Percentiles rank a stretch among this genome's conserved stretches.
These are phyloP conservation scores for Larimichthys polyactis DNA, from an alignment of 2,113 vertebrate species.

Conservation along the genomic window DNA sequence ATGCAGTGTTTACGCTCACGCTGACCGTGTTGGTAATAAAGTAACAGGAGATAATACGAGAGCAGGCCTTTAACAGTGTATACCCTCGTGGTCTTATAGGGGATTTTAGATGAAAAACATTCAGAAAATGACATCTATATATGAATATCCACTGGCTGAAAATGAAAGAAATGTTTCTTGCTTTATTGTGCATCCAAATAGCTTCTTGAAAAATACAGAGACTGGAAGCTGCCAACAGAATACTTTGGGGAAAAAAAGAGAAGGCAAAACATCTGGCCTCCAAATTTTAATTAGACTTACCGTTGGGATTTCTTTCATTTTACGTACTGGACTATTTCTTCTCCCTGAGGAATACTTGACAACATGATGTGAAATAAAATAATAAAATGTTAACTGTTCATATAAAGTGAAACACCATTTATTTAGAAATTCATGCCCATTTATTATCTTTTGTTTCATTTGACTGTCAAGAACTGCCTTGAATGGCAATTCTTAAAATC, in stretches of 20 bases:
- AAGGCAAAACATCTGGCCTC: constrained; percentile 85
- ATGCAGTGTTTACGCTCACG: constrained; percentile 6
- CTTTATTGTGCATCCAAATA: constrained; percentile 85
- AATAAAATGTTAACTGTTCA: constrained; percentile 37
- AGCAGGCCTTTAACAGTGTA: constrained; percentile 32
- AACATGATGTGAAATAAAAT: constrained; percentile 56
- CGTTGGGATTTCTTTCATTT: constrained; percentile 80
- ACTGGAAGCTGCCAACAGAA: constrained; percentile 76
- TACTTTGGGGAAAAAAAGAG: constrained; percentile 74
- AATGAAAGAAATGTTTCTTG: constrained; percentile 76
- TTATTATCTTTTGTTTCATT: not conserved
- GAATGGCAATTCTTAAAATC: constrained; percentile 1
- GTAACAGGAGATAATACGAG: constrained; percentile 15
- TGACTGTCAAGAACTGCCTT: constrained; percentile 3
- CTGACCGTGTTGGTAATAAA: constrained; percentile 35
- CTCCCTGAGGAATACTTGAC: constrained; percentile 74
- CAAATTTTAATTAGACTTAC: constrained; percentile 84
- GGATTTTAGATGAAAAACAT: constrained; percentile 46
- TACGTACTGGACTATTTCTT: constrained; percentile 58
- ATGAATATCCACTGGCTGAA: constrained; percentile 74
- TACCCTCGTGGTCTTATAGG: constrained; percentile 26
- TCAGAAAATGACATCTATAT: constrained; percentile 62
- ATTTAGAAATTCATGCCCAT: constrained; percentile 26
- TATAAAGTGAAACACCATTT: constrained; percentile 39
- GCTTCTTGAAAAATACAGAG: constrained; percentile 76